Conservation (phyloP, 1,140 invertebrate genomes). For the Leptestheria dahalacensis region DNA sequence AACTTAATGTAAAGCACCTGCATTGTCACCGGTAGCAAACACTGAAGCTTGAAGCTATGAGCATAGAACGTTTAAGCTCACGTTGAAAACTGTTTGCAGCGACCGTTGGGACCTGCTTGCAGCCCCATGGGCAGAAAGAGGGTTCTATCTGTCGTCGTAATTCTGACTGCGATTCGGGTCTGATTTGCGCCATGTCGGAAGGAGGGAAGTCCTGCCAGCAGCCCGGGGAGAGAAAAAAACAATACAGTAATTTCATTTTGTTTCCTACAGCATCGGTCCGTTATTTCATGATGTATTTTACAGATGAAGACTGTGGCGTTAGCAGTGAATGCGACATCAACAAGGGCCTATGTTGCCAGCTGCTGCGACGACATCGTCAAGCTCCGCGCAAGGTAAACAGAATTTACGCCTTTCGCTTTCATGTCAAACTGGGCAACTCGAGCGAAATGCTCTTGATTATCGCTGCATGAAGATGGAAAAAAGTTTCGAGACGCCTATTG, state of each 20-base stretch:
- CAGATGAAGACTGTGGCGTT: slow-evolving; percentile 63
- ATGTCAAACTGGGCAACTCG: no score
- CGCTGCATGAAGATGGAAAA: no score
- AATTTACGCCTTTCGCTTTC: background rate
- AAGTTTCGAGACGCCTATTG: no score
- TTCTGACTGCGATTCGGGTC: slow-evolving; percentile 54
- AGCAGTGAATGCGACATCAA: slow-evolving; percentile 73
- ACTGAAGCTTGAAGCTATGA: no score
- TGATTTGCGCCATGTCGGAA: slow-evolving; percentile 39
- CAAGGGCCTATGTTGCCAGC: slow-evolving; percentile 69
- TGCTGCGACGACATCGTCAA: slow-evolving; percentile 68
- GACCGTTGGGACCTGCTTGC: slow-evolving; percentile 52
- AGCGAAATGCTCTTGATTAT: no score
- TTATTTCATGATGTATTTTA: slow-evolving; percentile 12
- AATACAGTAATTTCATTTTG: slow-evolving; percentile 46
- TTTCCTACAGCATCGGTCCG: background rate
- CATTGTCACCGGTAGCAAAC: no score
- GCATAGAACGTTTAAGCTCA: no score
- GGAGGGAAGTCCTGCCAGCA: slow-evolving; percentile 52
- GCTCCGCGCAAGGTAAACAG: slow-evolving; percentile 54
- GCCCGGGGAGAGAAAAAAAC: slow-evolving; percentile 53
- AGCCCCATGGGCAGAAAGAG: slow-evolving; percentile 50
- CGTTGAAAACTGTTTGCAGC: slow-evolving; percentile 16
- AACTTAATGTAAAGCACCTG: no score
- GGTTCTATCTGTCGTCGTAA: slow-evolving; percentile 55